Evolutionary conservation across 2,797 vertebrate genomes (phyloP), one percentile per base, ranked within the genome.

Genomic region (Myotis pilosus): DNA sequence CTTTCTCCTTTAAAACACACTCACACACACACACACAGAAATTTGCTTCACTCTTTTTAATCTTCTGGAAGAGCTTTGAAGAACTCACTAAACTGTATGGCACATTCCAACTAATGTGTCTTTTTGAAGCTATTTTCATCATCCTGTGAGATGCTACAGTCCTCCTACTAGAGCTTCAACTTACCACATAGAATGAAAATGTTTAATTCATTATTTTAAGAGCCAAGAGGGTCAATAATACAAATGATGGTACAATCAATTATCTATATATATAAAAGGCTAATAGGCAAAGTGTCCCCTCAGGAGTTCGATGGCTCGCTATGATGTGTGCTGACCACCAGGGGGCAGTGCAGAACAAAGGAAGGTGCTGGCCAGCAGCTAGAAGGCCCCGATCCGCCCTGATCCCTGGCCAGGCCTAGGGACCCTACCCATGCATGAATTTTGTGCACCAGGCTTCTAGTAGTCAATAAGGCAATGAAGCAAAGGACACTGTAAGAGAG

Each of bases 1-100:
- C 69, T 93, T 96, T 96, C 95, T 95, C 93, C 68, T 33, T 95
- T 92, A 88, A 96, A 83, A 96, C 69, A 68, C 30, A 76, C 69
- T 78, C 60, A 89, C 88, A 79, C 23, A 17, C 25, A 84, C 68
- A 79, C 41, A 87, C 28, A 86, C 13, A 79, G 36, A 92, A 57
- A 57, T 89, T 66, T 89, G 72, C 85, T 86, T 93, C 88, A 57
- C 69, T 90, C 68, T 92, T 92, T 94, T 93, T 84, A 88, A 91
- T 91, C 55, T 88, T 92, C 80, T 88, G 57, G 57, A 90, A 79
- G 82, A 57, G 10, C 57, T 95, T 44, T 88, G 76, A 95, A 92
- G 78, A 95, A 72, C 53, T 93, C 78, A 49, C 16, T 86, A 55
- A 93, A 89, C 55, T 92, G 71, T 68, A 64, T 25, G 55, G 78